Evolutionary conservation across 2,113 vertebrate genomes (phyloP).

Genomic region (Melanostigma gelatinosum): DNA sequence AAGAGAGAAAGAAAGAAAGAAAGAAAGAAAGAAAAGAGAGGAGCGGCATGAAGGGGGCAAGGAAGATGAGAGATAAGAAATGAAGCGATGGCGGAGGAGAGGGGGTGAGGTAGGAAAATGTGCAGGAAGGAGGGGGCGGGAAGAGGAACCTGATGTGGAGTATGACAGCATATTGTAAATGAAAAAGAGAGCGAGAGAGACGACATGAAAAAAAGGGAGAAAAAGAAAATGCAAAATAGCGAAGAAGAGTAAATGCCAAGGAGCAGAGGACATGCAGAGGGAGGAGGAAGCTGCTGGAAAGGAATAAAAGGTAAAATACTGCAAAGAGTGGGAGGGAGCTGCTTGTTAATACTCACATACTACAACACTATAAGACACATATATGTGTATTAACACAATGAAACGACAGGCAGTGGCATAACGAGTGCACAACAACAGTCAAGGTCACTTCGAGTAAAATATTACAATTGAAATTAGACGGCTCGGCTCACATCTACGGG

Average conservation of each 20-base stretch:
- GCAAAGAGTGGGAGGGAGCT: conserved; percentile 6
- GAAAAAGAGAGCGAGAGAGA: neutral
- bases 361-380: neutral
- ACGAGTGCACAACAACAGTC: neutral
- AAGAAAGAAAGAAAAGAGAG: neutral
- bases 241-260: conserved; percentile 7
- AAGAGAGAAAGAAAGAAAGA: neutral
- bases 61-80: neutral
- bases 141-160: conserved; percentile 4
- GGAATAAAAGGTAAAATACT: conserved; percentile 22
- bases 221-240: neutral
- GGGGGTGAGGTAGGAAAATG: conserved; percentile 5
- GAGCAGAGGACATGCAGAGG: conserved; percentile 10
- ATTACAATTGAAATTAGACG: neutral
- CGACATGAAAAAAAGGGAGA: neutral
- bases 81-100: neutral
- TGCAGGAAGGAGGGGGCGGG: neutral
- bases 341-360: conserved; percentile 14
- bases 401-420: neutral
- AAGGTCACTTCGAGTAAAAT: neutral
- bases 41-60: no score
- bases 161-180: conserved; percentile 15
- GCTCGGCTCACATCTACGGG: conserved; percentile 7
- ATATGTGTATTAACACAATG: neutral
- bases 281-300: conserved; percentile 8